Percentiles rank a stretch among this genome's conserved stretches.
Evolutionary conservation across 2,113 vertebrate species (phyloP).

Genomic region (Holacanthus passer): DNA sequence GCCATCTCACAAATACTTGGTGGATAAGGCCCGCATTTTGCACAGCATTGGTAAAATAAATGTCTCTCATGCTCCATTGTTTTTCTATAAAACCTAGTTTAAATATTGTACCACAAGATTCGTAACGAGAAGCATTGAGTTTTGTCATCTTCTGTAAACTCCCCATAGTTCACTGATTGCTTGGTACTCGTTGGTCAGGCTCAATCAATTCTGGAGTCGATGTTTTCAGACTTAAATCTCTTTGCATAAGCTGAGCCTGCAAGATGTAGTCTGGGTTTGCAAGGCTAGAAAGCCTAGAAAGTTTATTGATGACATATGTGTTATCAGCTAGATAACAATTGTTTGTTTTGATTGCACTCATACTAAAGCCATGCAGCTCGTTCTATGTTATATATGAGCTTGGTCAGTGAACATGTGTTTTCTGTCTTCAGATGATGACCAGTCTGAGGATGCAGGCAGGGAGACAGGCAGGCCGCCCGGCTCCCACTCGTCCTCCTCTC

Average conservation of each 20-base stretch:
- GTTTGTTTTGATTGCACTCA: background rate
- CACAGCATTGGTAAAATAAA: conserved; percentile 86
- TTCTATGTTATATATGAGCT: background rate
- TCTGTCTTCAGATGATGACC: conserved; percentile 89
- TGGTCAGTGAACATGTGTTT: conserved; percentile 3
- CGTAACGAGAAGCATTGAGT: background rate
- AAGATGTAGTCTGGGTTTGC: conserved; percentile 6
- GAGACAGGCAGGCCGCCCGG: conserved; percentile 84
- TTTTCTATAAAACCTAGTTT: background rate
- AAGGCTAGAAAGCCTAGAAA: background rate
- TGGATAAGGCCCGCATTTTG: conserved; percentile 88
- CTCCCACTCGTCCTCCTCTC: conserved; percentile 87
- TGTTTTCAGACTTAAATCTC: conserved; percentile 34
- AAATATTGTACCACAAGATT: background rate
- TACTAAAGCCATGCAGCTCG: background rate
- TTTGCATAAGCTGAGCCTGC: conserved; percentile 32
- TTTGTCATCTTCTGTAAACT: conserved; percentile 26
- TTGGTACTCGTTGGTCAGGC: conserved; percentile 25
- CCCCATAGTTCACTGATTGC: conserved; percentile 7
- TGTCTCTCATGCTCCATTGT: background rate
- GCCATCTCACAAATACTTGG: conserved; percentile 90
- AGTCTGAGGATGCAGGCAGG: conserved; percentile 88
- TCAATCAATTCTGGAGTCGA: conserved; percentile 25
- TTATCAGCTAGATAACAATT: background rate
- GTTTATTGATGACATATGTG: conserved; percentile 4